Evolutionary conservation across 1,140 invertebrate genomes (phyloP).

Genomic region (Belonocnema kinseyi): DNA sequence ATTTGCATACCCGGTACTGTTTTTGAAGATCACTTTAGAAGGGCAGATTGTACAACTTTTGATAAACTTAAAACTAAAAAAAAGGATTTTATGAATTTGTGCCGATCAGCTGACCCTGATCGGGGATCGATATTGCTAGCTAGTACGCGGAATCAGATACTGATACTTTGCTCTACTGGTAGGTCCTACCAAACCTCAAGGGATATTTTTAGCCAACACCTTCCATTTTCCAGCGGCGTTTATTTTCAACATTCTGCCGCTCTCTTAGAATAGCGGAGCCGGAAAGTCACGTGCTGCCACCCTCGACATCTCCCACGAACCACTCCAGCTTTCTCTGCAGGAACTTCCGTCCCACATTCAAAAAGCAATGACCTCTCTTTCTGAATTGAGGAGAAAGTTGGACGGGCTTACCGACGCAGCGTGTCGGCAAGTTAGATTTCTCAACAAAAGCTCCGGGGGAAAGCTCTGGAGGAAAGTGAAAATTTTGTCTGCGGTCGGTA

Average conservation of each 20-base stretch:
- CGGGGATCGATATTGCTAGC: constrained; percentile 54
- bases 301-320: constrained; percentile 44
- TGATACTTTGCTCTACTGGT: constrained; percentile 55
- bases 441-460: neutral
- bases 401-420: neutral
- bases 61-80: neutral
- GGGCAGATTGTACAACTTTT: neutral
- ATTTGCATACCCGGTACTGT: neutral
- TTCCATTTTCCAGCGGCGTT: constrained; percentile 66
- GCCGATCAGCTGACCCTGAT: constrained; percentile 31
- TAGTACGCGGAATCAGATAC: constrained; percentile 58
- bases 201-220: constrained; percentile 56
- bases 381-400: constrained; percentile 17
- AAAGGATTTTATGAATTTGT: neutral
- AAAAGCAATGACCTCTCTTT: constrained; percentile 25
- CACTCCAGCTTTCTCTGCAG: constrained; percentile 36
- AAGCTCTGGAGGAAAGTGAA: neutral
- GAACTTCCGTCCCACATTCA: constrained; percentile 18
- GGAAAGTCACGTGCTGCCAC: constrained; percentile 55
- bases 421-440: constrained; percentile 1
- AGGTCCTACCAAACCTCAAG: constrained; percentile 54
- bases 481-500: neutral
- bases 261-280: constrained; percentile 42
- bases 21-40: neutral
- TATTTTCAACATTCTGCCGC: constrained; percentile 64